Evolutionary conservation across 1,140 invertebrate genomes (phyloP).

Genomic region (Maconellicoccus hirsutus): DNA sequence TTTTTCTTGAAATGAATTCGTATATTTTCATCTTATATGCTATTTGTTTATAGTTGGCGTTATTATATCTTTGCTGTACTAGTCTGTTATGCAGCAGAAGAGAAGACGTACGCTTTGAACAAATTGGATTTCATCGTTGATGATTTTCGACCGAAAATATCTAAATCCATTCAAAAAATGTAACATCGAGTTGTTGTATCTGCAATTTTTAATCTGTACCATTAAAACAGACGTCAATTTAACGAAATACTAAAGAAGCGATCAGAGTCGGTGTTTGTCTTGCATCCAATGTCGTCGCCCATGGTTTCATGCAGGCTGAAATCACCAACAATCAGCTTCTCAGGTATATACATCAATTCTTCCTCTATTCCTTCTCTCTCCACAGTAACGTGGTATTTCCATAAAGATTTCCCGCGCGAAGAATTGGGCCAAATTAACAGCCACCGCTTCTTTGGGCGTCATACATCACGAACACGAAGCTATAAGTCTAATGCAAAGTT

Average conservation of each 20-base stretch:
- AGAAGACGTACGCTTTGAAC: constrained; percentile 83
- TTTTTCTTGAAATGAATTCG: not conserved
- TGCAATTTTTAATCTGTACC: constrained; percentile 94
- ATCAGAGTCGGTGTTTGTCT: constrained; percentile 96
- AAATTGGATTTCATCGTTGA: constrained; percentile 90
- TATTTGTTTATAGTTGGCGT: constrained; percentile 58
- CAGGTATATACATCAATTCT: constrained; percentile 45
- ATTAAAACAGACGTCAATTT: constrained; percentile 93
- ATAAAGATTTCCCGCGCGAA: constrained; percentile 91
- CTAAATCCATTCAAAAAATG: constrained; percentile 95
- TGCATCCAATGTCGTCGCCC: constrained; percentile 96
- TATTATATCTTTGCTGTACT: constrained; percentile 91
- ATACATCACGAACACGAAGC: constrained; percentile 91
- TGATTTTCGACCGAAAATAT: constrained; percentile 97
- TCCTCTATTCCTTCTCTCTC: not conserved
- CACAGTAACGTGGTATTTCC: not conserved
- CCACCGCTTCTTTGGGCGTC: constrained; percentile 93
- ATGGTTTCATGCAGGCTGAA: constrained; percentile 97
- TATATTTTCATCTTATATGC: too few species aligned
- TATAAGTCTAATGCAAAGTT: constrained; percentile 91
- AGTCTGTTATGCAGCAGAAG: constrained; percentile 78
- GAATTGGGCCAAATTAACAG: constrained; percentile 99
- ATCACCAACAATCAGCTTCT: constrained; percentile 88
- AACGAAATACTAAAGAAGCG: constrained; percentile 95
- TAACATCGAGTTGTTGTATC: constrained; percentile 82